These are phyloP conservation scores for Cladopsammia gracilis DNA, from an alignment of 64 coral and sea anemone genomes.

Conservation along the genomic window DNA sequence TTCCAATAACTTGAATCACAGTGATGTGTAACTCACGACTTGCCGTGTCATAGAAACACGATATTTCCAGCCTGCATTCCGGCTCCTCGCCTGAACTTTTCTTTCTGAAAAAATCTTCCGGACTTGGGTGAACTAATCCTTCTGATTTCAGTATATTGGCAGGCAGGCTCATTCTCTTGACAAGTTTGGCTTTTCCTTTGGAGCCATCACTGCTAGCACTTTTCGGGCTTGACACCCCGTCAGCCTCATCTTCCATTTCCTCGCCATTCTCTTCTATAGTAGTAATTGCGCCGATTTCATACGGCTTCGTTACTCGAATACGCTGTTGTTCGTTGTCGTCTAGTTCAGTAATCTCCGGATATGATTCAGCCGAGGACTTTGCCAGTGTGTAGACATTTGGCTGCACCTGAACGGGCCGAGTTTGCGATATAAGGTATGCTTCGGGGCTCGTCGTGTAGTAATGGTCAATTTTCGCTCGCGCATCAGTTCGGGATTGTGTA, in stretches of 20 bases:
- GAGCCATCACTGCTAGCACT: neutral
- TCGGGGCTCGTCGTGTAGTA: conserved; percentile 42
- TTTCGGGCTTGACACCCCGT: neutral
- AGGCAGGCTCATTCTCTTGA: conserved; percentile 78
- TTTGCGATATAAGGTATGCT: conserved; percentile 56
- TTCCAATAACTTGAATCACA: conserved; percentile 80
- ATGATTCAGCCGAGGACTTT: conserved; percentile 64
- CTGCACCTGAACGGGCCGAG: conserved; percentile 81
- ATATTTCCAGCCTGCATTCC: conserved; percentile 72
- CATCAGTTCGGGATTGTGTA: conserved; percentile 9
- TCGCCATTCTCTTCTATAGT: conserved; percentile 22
- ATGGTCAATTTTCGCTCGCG: conserved; percentile 79
- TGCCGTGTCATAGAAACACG: conserved; percentile 88
- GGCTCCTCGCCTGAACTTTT: conserved; percentile 33
- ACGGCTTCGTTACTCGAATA: conserved; percentile 65
- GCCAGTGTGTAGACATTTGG: conserved; percentile 83
- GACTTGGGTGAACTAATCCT: conserved; percentile 74
- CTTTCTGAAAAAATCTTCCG: conserved; percentile 67
- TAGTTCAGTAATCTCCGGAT: conserved; percentile 52
- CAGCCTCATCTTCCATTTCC: neutral
- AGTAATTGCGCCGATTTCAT: conserved; percentile 23
- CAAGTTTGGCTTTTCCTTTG: conserved; percentile 58
- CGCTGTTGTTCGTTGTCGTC: conserved; percentile 36
- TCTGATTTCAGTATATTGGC: conserved; percentile 12
- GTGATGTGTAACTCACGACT: conserved; percentile 87